Conservation (phyloP, 2,888 invertebrate species). For the Zygaena filipendulae region DNA sequence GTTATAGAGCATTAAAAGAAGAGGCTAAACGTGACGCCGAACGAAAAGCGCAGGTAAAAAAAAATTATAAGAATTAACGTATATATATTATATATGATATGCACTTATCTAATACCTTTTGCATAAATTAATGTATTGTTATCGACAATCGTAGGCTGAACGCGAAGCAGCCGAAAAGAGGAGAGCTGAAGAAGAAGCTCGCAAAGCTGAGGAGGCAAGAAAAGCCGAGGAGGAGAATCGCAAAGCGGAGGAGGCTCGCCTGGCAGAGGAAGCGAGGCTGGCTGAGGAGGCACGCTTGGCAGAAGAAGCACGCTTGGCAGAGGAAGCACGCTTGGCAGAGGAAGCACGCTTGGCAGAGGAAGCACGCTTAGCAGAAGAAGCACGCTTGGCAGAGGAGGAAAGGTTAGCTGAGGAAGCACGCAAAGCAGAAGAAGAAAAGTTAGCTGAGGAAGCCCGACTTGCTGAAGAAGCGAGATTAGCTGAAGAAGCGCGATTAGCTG, state of each 20-base stretch:
- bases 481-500: conserved; percentile 57
- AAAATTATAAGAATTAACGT: conserved; percentile 3
- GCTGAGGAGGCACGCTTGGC: conserved; percentile 53
- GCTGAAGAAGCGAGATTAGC: conserved; percentile 46
- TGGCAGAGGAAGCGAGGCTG: conserved; percentile 45
- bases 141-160: conserved; percentile 45
- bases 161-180: conserved; percentile 56
- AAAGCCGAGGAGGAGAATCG: conserved; percentile 24
- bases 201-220: conserved; percentile 47
- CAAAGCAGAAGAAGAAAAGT: conserved; percentile 34
- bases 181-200: conserved; percentile 51
- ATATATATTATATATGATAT: not conserved
- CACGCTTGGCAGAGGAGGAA: conserved; percentile 55
- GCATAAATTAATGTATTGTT: too few species aligned
- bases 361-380: conserved; percentile 45
- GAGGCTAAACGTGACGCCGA: conserved; percentile 61
- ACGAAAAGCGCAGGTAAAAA: conserved; percentile 55
- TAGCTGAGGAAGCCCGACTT: conserved; percentile 43
- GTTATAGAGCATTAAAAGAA: conserved; percentile 58
- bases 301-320: conserved; percentile 44
- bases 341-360: conserved; percentile 53
- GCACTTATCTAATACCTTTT: too few species aligned
- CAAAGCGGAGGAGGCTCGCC: conserved; percentile 50
- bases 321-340: conserved; percentile 48
- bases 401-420: conserved; percentile 50